Conservation (phyloP, 2,888 invertebrate species). For the Epistrophe grossulariae region DNA sequence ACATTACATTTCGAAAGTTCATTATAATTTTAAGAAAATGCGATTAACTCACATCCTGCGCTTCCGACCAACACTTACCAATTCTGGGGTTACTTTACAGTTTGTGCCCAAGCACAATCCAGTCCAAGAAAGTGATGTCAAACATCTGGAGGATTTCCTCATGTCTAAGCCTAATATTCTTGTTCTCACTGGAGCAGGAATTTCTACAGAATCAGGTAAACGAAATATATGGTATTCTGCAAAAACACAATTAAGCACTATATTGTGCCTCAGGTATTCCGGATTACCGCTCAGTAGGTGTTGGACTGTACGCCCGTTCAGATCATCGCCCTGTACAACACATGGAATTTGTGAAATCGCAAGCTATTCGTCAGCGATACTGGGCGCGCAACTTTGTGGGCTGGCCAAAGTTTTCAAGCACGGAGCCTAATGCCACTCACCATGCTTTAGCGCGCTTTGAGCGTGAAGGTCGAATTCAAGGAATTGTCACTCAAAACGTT, state of each 20-base stretch:
- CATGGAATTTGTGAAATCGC: conserved; percentile 91
- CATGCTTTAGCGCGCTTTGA: conserved; percentile 89
- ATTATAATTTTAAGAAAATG: conserved; percentile 76
- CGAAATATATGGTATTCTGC: background rate
- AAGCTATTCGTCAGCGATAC: conserved; percentile 90
- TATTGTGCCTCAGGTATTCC: conserved; percentile 89
- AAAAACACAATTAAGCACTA: background rate
- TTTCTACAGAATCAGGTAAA: conserved; percentile 96
- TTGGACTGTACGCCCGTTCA: conserved; percentile 94
- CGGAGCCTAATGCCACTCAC: conserved; percentile 93
- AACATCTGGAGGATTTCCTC: conserved; percentile 81
- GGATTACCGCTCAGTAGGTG: conserved; percentile 96
- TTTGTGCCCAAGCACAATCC: conserved; percentile 90
- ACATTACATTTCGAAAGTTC: conserved; percentile 1
- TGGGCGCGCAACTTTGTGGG: conserved; percentile 98
- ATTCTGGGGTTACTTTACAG: conserved; percentile 77
- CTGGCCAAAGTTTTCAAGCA: conserved; percentile 93
- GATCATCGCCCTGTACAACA: conserved; percentile 94
- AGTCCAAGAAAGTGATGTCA: conserved; percentile 85
- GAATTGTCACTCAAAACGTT: conserved; percentile 98
- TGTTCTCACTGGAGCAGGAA: conserved; percentile 94
- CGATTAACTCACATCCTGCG: conserved; percentile 78
- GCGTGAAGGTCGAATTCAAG: conserved; percentile 82
- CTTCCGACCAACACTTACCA: conserved; percentile 67
- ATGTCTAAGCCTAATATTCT: conserved; percentile 85